phyloP scores from a whole-genome alignment of 2,888 invertebrate genomes.

The Habroteleia sp. region DNA sequence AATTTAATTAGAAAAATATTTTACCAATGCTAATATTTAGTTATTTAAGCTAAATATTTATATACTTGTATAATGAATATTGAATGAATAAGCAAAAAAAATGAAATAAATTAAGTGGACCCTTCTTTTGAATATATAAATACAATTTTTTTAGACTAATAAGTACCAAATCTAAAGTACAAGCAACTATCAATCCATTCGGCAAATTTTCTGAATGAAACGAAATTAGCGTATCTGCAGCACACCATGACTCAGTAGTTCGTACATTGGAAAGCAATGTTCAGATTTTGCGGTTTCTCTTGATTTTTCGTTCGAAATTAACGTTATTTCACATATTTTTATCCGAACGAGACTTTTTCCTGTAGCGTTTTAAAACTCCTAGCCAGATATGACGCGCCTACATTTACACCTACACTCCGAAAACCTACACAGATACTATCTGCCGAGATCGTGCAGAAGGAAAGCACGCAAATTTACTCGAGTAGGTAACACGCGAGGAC shows the following conservation, averaged over 20 bases:
- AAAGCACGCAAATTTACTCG: constrained; percentile 62
- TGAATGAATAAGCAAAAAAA: too few species aligned
- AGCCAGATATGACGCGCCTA: constrained; percentile 57
- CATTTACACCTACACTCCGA: constrained; percentile 67
- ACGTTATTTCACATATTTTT: constrained; percentile 15
- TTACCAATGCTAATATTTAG: too few species aligned
- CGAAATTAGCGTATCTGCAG: constrained; percentile 18
- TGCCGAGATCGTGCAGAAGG: constrained; percentile 61
- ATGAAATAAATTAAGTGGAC: too few species aligned
- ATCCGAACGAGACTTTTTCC: constrained; percentile 9
- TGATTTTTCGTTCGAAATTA: constrained; percentile 6
- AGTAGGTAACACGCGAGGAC: constrained; percentile 62
- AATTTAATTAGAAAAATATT: too few species aligned
- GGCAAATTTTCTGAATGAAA: background rate
- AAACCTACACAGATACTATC: constrained; percentile 66
- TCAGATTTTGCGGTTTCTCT: constrained; percentile 5
- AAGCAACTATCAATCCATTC: too few species aligned
- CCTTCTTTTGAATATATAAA: too few species aligned
- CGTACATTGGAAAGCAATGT: constrained; percentile 35
- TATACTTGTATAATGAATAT: too few species aligned
- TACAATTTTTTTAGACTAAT: too few species aligned
- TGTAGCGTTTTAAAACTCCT: constrained; percentile 32
- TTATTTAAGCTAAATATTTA: too few species aligned
- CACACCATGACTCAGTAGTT: background rate
- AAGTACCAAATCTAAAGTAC: too few species aligned